phyloP scores from a whole-genome alignment of 2,113 vertebrate species.

The Daubentonia madagascariensis region DNA sequence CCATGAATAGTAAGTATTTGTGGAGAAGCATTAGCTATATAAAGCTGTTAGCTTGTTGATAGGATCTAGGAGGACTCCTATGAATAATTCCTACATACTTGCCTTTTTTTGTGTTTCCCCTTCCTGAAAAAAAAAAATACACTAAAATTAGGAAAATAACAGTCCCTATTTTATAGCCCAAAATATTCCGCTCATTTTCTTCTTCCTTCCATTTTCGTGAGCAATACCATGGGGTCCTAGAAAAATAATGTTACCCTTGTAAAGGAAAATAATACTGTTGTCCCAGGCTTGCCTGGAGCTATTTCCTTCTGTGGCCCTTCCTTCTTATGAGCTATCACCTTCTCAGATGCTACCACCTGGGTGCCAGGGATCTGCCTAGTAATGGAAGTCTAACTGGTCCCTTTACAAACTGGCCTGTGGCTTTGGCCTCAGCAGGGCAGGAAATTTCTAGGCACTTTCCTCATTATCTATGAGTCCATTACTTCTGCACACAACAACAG shows the following conservation, averaged over 20 bases:
- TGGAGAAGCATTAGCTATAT: constrained; percentile 42
- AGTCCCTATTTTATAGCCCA: constrained; percentile 2
- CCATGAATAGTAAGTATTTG: constrained; percentile 54
- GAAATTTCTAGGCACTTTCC: not conserved
- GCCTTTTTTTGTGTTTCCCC: constrained; percentile 37
- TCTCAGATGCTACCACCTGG: not conserved
- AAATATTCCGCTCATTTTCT: constrained; percentile 36
- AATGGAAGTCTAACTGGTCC: not conserved
- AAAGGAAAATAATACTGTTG: not conserved
- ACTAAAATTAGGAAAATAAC: constrained; percentile 45
- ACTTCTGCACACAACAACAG: not conserved
- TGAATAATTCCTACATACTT: constrained; percentile 52
- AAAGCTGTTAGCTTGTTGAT: constrained; percentile 50
- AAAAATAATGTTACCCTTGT: not conserved
- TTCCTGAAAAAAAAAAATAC: constrained; percentile 37
- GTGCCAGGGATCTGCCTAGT: not conserved
- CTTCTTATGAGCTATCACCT: not conserved
- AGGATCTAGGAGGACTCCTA: not conserved
- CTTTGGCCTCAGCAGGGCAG: not conserved
- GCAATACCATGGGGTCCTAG: not conserved
- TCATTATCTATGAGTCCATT: not conserved
- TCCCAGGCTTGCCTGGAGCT: not conserved
- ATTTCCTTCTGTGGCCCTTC: not conserved
- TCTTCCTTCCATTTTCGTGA: constrained; percentile 47
- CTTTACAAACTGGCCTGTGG: not conserved